These are phyloP conservation scores for Tillus elongatus DNA, from an alignment of 2,888 invertebrate species.

Conservation along the genomic window DNA sequence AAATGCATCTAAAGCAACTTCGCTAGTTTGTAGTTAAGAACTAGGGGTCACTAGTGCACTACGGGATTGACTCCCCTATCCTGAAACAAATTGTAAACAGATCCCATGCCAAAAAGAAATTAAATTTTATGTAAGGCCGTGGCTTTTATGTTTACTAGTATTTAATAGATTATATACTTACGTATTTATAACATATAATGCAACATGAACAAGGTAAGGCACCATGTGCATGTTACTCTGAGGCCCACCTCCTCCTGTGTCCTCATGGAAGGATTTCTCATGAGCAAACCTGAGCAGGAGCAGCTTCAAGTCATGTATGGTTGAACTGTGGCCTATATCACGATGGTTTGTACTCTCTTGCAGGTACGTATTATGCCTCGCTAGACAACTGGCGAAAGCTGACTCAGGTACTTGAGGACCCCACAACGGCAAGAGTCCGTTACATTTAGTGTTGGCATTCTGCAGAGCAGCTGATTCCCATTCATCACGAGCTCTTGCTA, in stretches of 20 bases:
- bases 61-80: no score
- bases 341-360: conserved; percentile 64
- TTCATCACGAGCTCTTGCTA: conserved; percentile 65
- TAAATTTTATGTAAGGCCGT: no score
- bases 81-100: no score
- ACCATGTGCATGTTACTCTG: conserved; percentile 96
- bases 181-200: conserved; percentile 88
- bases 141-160: no score
- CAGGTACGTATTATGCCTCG: conserved; percentile 81
- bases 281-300: conserved; percentile 81
- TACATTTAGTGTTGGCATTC: conserved; percentile 96
- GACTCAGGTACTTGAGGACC: conserved; percentile 90
- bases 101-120: no score
- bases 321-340: conserved; percentile 70
- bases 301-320: conserved; percentile 88
- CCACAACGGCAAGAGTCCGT: conserved; percentile 93
- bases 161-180: no score
- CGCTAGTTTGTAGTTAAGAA: no score
- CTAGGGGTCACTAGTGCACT: no score
- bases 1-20: no score
- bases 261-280: conserved; percentile 94
- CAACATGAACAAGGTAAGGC: conserved; percentile 89
- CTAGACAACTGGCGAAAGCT: conserved; percentile 86
- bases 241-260: conserved; percentile 93
- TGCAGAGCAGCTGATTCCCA: conserved; percentile 98